These are phyloP conservation scores for Passer montanus DNA, from an alignment of 2,113 vertebrate species.

Conservation along the genomic window DNA sequence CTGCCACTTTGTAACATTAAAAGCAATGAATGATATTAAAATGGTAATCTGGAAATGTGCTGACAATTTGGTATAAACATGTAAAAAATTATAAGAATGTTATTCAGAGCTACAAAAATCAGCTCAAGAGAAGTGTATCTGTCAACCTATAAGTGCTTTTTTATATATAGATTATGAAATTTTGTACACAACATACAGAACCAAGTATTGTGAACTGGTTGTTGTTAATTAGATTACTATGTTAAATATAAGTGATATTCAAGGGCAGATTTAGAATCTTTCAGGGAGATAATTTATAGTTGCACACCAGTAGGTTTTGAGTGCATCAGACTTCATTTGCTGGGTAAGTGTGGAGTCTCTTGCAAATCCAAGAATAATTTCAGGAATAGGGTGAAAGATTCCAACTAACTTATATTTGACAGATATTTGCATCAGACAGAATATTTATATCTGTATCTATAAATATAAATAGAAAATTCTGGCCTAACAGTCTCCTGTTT, in stretches of 20 bases:
- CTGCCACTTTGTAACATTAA: neutral
- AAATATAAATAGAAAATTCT: neutral
- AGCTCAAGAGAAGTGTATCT: neutral
- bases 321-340: neutral
- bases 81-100: neutral
- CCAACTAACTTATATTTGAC: neutral
- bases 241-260: neutral
- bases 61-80: neutral
- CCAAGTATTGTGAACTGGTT: neutral
- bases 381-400: neutral
- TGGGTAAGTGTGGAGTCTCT: neutral
- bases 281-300: neutral
- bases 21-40: neutral
- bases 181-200: neutral
- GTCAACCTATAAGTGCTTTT: neutral
- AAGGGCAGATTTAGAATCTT: neutral
- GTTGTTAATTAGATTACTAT: neutral
- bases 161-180: neutral
- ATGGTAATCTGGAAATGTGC: neutral
- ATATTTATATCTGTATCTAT: neutral
- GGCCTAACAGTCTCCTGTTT: neutral
- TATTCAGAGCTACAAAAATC: neutral
- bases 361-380: neutral
- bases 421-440: neutral
- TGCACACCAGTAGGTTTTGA: neutral